These are phyloP conservation scores for Tribolium castaneum DNA, from an alignment of 1,140 invertebrate species.

Conservation along the genomic window DNA sequence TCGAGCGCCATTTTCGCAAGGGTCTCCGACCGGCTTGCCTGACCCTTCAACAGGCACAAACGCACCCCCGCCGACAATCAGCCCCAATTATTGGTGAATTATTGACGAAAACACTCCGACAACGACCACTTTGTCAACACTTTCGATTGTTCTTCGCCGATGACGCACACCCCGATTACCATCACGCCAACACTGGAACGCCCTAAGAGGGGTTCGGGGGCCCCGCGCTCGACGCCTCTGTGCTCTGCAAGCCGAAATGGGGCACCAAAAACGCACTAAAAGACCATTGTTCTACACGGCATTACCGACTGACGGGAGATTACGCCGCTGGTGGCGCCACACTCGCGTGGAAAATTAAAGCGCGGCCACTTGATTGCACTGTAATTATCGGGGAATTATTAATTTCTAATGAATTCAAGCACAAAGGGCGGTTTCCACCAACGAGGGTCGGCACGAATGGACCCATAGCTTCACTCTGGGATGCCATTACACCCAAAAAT, in stretches of 20 bases:
- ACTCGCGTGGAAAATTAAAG: background rate
- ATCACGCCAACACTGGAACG: constrained; percentile 4
- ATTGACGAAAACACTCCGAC: background rate
- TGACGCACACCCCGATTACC: background rate
- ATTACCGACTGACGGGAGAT: background rate
- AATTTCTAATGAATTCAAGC: background rate
- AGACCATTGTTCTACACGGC: background rate
- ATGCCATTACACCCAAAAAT: no score
- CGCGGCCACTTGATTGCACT: background rate
- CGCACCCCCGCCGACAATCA: background rate
- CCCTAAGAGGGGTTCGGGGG: background rate
- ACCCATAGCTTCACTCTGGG: no score
- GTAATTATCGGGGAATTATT: background rate
- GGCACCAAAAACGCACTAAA: background rate
- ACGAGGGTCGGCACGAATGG: background rate
- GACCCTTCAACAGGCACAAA: background rate
- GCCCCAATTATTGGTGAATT: background rate
- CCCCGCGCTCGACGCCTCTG: background rate
- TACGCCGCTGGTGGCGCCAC: background rate
- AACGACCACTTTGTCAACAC: background rate
- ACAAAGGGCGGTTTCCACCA: background rate
- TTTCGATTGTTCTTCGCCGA: background rate
- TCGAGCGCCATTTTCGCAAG: constrained; percentile 40
- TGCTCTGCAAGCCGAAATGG: background rate
- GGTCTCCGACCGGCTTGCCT: constrained; percentile 1